Evolutionary conservation across 2,797 vertebrate genomes (phyloP), one percentile per base, ranked within the genome.

Genomic region (Phoebastria nigripes): DNA sequence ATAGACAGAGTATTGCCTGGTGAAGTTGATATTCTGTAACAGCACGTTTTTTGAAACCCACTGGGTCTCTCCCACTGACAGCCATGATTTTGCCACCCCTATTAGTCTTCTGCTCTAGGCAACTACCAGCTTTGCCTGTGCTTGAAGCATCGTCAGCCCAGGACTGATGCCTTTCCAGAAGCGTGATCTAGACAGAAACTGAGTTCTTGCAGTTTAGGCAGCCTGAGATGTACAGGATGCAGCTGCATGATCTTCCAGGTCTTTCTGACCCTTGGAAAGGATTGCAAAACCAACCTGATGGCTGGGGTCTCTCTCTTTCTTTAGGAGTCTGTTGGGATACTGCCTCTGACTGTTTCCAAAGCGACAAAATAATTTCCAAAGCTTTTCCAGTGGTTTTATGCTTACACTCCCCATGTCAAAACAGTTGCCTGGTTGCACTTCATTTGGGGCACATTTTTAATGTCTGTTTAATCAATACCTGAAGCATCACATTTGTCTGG

Each of bases 1-100:
- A 4, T 0, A 2, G 26, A 12, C 44, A 42, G 1, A 0, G 0
- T 20, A 6, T n/a, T 31, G 12, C 17, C 20, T 35, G 26, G 22
- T 28, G 37, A 67, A 58, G 15, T 0, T 6, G 39, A 9, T 33
- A 31, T 41, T 22, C 63, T 54, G 26, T 39, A 80, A 22, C 13
- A 25, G 15, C n/a, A 56, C 6, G 3, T 11, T 54, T 58, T 73
- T 74, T 21, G 4, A 54, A 83, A 35, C 5, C 3, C 11, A 2
- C 0, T 35, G 12, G 5, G 6, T 31, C 9, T 74, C 11, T 77
- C 19, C 21, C 35, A 24, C 5, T 44, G 33, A 6, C 8, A n/a
- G 5, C 9, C 20, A 2, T 44, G 44, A n/a, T n/a, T 78, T 72
- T 69, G 7, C 15, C 37, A 61, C 14, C 25, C 6, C 15, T 26